Base-by-base conservation (phyloP, 2,888 invertebrate species). In the Belgica antarctica region DNA sequence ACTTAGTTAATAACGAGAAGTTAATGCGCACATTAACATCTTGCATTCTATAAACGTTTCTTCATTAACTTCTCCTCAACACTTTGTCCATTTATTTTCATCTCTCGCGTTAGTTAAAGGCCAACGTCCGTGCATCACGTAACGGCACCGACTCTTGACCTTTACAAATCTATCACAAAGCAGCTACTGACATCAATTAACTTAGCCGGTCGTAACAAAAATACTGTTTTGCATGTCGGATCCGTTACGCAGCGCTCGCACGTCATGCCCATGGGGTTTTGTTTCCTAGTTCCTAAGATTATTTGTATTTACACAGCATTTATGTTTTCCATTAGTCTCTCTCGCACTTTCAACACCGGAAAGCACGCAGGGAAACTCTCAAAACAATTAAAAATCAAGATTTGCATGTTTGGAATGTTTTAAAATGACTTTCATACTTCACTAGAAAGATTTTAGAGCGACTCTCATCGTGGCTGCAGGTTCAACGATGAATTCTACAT, bases 341-440 rank as follows among this genome's bases (percentile, higher is more conserved):
- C 15, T 0, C 52, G 17, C 22, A 17, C 7, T 52, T 22, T 41
- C 12, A 52, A 52, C 7, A 12, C 12, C 15, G 41, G 41, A 41
- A 41, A 41, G 2, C 15, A 2, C 52, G 59, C 12, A 27, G 10
- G 12, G 27, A 59, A 52, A 19, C 52, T n/a, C n/a, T n/a, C n/a
- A n/a, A 27, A 59, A 59, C 25, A 59, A 27, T 59, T 59, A 59
- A n/a, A n/a, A 59, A 27, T 22, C 25, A 59, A 12, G 25, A 27
- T 57, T 31, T 41, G 57, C 68, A 68, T 68, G 68, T 68, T 68
- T 68, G 68, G 68, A 68, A 68, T 68, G 68, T 68, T 68, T 41
- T 41, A 41, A 41, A 41, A 41, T 41, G 41, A 41, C 10, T 41
- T 41, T 41, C 41, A 4, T 5, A 12, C 41, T 10, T 41, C 10